Conservation (phyloP, 2,797 vertebrate species). For the Sus cebifrons region DNA sequence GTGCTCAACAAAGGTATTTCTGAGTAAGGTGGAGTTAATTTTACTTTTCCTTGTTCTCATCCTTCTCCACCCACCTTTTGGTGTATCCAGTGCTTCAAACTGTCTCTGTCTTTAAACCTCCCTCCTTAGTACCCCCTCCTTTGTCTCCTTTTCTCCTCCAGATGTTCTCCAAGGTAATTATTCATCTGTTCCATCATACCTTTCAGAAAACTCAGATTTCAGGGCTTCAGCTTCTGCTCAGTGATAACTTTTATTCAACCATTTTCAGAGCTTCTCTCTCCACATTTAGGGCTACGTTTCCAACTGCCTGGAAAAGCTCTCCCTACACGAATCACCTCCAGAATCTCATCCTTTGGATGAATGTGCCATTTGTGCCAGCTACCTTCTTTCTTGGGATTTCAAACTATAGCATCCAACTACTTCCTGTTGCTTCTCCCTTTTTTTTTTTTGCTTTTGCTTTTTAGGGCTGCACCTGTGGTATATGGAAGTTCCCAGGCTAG, state of each 20-base stretch:
- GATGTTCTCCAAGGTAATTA: not conserved
- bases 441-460: too few relatives aligned
- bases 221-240: not conserved
- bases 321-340: not conserved
- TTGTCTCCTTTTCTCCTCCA: not conserved
- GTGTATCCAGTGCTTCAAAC: not conserved
- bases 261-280: not conserved
- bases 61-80: not conserved
- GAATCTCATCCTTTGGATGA: not conserved
- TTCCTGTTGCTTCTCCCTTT: not conserved
- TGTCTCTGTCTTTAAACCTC: not conserved
- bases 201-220: conserved; percentile 8
- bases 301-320: not conserved
- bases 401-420: conserved; percentile 3
- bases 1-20: not conserved
- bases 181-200: not conserved
- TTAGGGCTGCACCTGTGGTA: too few relatives aligned
- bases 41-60: not conserved
- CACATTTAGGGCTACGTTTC: not conserved
- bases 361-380: not conserved
- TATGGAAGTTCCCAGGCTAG: too few relatives aligned
- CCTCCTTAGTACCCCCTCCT: not conserved
- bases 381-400: not conserved
- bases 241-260: not conserved
- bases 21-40: not conserved